Base-by-base conservation (phyloP, 2,113 vertebrate genomes). In the Macroglossus sobrinus region DNA sequence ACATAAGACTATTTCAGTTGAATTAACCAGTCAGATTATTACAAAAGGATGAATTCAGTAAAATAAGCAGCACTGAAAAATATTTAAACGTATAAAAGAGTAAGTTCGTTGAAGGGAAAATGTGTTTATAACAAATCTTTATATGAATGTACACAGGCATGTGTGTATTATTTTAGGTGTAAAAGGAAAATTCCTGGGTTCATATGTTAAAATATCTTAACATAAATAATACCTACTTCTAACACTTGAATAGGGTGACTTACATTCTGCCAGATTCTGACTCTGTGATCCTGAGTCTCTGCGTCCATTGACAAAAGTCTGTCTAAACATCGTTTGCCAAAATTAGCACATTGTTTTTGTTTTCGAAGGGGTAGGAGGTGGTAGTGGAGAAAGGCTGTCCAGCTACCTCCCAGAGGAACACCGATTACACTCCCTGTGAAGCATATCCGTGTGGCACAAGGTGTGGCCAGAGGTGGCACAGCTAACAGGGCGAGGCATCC, bases 201-300 rank as follows among this genome's bases (percentile, higher is more conserved):
- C 21, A 38, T 15, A 59, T 26, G 69, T 93, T 74, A 91, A 94
- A 50, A 85, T 38, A 84, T 43, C 26, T 82, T 57, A 71, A 71
- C 4, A 80, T 71, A 91, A 93, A 75, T 66, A 94, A 79, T 4
- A 86, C 22, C 53, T 68, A 61, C 84, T 95, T 76, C 26, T 96
- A 81, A 89, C 21, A 85, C 47, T 22, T 55, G 82, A 93, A 69
- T 40, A 66, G 14, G 18, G 47, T 86, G 40, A 84, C 45, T 30
- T 85, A 33, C 43, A 82, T 92, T 95, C 82, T 75, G 35, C 7
- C 38, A 87, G 30, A 53, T 26, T 78, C 66, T 55, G 26, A 59
- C 57, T 84, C 92, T 81, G 12, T 14, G 75, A 84, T 21, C 33
- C 26, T 40, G 12, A 91, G 55, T 79, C 78, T 92, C 33, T 89